phyloP scores from a whole-genome alignment of 2,888 invertebrate genomes.

The Kryphioiulus occultus region DNA sequence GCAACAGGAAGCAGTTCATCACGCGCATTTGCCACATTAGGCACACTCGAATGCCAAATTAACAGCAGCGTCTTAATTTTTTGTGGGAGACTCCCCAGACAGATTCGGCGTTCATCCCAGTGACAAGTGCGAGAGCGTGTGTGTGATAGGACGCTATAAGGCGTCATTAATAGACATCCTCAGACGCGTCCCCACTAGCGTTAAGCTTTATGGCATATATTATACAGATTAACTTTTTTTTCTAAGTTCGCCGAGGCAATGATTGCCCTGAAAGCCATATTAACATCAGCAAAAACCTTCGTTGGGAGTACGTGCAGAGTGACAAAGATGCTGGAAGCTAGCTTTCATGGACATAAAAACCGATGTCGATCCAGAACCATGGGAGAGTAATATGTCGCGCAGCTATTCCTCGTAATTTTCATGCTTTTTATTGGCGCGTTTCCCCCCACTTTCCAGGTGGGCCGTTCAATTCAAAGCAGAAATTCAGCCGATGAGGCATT shows the following conservation, averaged over 20 bases:
- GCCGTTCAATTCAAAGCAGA: neutral
- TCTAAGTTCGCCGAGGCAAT: neutral
- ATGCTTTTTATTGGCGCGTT: neutral
- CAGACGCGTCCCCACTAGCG: neutral
- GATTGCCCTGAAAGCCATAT: neutral
- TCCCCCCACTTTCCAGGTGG: neutral
- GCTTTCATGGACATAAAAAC: neutral
- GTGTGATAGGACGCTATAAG: neutral
- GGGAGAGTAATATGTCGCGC: neutral
- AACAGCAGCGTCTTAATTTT: too few relatives aligned
- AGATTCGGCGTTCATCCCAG: neutral
- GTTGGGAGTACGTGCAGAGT: neutral
- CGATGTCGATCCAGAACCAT: neutral
- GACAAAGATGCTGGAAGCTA: neutral
- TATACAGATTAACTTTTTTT: slow-evolving; percentile 1
- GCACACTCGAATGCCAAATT: too few relatives aligned
- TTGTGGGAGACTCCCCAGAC: too few relatives aligned
- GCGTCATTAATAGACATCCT: neutral
- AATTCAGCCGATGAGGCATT: neutral
- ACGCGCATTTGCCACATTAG: too few relatives aligned
- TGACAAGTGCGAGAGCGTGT: neutral
- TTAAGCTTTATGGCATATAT: slow-evolving; percentile 5
- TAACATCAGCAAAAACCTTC: neutral
- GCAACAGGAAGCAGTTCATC: too few relatives aligned
- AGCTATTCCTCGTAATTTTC: neutral